Conservation (phyloP, 2,113 vertebrate species). For the Aplodontia rufa region DNA sequence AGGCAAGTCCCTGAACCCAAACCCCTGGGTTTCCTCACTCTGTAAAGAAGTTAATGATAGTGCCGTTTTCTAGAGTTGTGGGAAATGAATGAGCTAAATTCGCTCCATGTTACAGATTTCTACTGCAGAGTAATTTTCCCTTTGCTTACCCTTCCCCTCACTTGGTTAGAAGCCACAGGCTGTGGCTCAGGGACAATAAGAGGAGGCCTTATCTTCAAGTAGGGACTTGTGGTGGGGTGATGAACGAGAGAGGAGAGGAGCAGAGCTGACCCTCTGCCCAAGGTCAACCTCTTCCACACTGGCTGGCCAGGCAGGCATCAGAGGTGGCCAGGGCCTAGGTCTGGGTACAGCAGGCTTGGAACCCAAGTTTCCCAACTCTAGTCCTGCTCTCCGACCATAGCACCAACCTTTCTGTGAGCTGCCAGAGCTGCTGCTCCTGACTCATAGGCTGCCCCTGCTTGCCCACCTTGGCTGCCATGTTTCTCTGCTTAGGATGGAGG, state of each 20-base stretch:
- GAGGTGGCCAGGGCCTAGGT: neutral
- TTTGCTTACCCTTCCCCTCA: neutral
- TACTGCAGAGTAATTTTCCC: no score
- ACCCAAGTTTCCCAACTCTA: neutral
- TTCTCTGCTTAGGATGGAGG: neutral
- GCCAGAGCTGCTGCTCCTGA: neutral
- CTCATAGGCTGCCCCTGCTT: no score
- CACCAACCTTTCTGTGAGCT: neutral
- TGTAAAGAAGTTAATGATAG: neutral
- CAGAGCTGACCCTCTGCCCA: neutral
- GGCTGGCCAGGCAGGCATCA: neutral
- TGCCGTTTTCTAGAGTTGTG: neutral
- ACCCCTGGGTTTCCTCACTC: neutral
- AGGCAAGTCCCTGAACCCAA: neutral
- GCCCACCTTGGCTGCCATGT: accelerated
- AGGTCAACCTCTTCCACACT: neutral
- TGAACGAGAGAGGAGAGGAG: neutral
- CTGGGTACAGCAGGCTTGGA: neutral
- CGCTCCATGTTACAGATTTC: neutral
- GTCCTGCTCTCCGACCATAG: neutral
- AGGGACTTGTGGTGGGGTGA: neutral
- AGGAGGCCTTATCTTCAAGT: neutral
- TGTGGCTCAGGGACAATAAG: neutral
- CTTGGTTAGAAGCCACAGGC: neutral
- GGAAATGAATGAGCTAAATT: neutral